Evolutionary conservation across 2,113 vertebrate genomes (phyloP).

Genomic region (Alces alces): DNA sequence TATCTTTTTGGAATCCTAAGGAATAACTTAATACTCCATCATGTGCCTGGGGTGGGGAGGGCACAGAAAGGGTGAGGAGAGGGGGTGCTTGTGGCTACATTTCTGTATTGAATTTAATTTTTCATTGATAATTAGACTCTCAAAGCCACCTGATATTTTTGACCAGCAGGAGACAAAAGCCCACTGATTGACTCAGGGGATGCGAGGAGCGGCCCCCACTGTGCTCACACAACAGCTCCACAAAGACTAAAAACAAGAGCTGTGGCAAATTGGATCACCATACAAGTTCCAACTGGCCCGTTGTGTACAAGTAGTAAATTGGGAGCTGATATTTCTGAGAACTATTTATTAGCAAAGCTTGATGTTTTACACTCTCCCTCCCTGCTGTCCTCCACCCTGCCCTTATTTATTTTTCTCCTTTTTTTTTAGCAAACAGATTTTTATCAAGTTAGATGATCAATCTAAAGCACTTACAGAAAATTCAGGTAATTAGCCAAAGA

Average conservation of each 20-base stretch:
- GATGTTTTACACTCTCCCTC: constrained; percentile 73
- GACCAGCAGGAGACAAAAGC: constrained; percentile 91
- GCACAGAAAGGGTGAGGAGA: constrained; percentile 60
- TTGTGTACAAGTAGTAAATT: constrained; percentile 91
- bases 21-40: constrained; percentile 83
- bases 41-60: constrained; percentile 74
- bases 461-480: constrained; percentile 74
- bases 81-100: constrained; percentile 78
- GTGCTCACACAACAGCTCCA: constrained; percentile 81
- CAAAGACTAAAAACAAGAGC: constrained; percentile 93
- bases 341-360: constrained; percentile 86
- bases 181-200: constrained; percentile 89
- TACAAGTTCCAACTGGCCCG: constrained; percentile 96
- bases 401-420: not conserved
- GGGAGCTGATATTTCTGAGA: constrained; percentile 88
- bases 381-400: rapidly evolving
- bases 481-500: constrained; percentile 77
- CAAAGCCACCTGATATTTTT: constrained; percentile 88
- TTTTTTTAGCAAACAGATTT: constrained; percentile 79
- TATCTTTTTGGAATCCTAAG: constrained; percentile 85
- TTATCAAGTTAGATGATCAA: constrained; percentile 78
- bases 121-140: constrained; percentile 91
- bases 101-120: constrained; percentile 84
- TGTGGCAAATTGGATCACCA: constrained; percentile 90
- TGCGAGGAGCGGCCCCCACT: constrained; percentile 81